These are phyloP conservation scores for Pitangus sulphuratus DNA, from an alignment of 2,797 vertebrate species.

Conservation along the genomic window DNA sequence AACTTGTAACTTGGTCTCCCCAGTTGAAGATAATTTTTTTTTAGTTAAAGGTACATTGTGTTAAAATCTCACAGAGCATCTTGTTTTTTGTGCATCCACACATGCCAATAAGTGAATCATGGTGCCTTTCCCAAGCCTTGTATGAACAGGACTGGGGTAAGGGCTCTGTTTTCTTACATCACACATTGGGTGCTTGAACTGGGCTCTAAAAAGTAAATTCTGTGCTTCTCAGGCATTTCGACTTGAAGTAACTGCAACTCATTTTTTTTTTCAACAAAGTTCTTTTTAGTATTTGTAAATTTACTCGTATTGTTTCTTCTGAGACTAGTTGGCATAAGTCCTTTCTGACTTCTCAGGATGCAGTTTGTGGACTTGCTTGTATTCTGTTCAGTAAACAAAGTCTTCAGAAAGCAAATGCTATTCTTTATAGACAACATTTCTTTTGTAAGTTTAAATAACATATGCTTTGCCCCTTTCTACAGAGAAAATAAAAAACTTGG, in stretches of 20 bases:
- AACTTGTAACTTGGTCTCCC: neutral
- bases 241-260: neutral
- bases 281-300: neutral
- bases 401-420: neutral
- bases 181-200: slow-evolving; percentile 64
- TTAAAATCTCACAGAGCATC: slow-evolving; percentile 79
- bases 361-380: neutral
- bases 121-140: slow-evolving; percentile 87
- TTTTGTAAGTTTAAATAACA: neutral
- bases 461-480: neutral
- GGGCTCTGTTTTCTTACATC: slow-evolving; percentile 73
- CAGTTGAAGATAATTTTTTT: slow-evolving; percentile 40
- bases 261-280: neutral
- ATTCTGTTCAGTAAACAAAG: neutral
- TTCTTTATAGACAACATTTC: neutral
- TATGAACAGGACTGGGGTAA: slow-evolving; percentile 87
- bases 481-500: neutral
- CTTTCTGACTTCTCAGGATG: neutral
- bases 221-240: slow-evolving; percentile 80
- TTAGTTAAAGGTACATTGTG: slow-evolving; percentile 47
- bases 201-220: slow-evolving; percentile 72
- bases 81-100: slow-evolving; percentile 84
- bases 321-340: neutral
- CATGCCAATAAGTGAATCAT: slow-evolving; percentile 83
- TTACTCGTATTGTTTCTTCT: neutral